Evolutionary conservation across 2,888 invertebrate species (phyloP), one percentile per base, ranked within the genome.

Genomic region (Merodon equestris): DNA sequence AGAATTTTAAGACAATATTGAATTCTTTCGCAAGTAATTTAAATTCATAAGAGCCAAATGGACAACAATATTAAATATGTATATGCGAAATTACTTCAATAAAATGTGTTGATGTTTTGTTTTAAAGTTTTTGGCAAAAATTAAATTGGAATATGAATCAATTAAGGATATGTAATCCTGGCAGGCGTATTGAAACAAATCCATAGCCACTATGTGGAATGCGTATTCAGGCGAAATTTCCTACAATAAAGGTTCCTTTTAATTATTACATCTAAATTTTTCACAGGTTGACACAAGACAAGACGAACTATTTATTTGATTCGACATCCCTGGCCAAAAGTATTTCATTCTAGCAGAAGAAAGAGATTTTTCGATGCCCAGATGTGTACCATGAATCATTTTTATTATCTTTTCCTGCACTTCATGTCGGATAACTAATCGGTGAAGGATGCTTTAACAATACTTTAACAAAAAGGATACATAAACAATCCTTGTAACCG

Each of bases 401-500:
- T n/a, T n/a, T n/a, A n/a, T n/a, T n/a, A n/a, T n/a, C n/a, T n/a
- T n/a, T 36, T 2, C 12, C 34, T 64, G 64, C 0, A 64, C n/a
- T 47, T 54, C 54, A 15, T 13, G 3, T 3, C 44, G 58, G 40
- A 58, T 50, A 5, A 58, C 44, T 1, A 58, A 38, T 19, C 40
- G 44, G 15, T 51, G 57, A 19, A 0, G 66, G 67, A 56, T 84
- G 84, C 67, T 82, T 84, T 17, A 83, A 44, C 42, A 85, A 64
- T 64, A 73, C n/a, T n/a, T n/a, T n/a, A n/a, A n/a, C n/a, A n/a
- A n/a, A n/a, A n/a, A n/a, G n/a, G n/a, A n/a, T n/a, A 81, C 34
- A 84, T 54, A 64, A 82, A 82, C 64, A 84, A 58, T 74, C 83
- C 70, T 72, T 84, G 84, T n/a, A 84, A 56, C 67, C 84, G 64